Base-by-base conservation (phyloP, 2,797 vertebrate genomes). In the Danionella dracula region DNA sequence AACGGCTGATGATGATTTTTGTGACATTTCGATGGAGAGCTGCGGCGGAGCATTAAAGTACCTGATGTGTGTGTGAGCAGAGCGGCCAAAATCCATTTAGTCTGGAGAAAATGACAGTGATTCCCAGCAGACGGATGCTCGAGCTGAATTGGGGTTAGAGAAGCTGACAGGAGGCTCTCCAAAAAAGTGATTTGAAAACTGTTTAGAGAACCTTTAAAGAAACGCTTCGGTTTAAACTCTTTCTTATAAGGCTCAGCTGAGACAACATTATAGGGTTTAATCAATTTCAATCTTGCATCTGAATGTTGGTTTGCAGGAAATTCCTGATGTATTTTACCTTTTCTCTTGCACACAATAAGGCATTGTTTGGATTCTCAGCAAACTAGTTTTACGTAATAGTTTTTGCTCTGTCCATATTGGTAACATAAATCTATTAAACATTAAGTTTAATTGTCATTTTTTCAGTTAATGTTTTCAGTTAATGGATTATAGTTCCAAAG, bases 51-150 rank as follows among this genome's bases (percentile, higher is more conserved):
- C 38, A 31, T 53, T 54, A 42, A 64, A 64, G 48, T 32, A 9
- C 37, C 38, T 35, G 49, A 64, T 53, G 37, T 53, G 60, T n/a
- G n/a, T 15, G 48, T 16, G n/a, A 29, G 23, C 35, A 21, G 8
- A 8, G 2, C 16, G 16, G 51, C 35, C 51, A 49, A 57, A 63
- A 48, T 49, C 59, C 59, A 63, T 56, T 70, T 51, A 17, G 44
- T 34, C 63, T 8, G 41, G 60, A 55, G 44, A 64, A 42, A 70
- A 57, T 57, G 51, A 56, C 35, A 57, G 27, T 65, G 13, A 45
- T 29, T 64, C 44, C 31, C 29, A 4, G 61, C 27, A 44, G 44
- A 70, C n/a, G n/a, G 27, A 42, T 6, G 45, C 42, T 31, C 31
- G 46, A 58, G 13, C 8, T 40, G 64, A 35, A 58, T 35, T 57